Evolutionary conservation across 2,113 vertebrate genomes (phyloP).

Genomic region (Bos javanicus): DNA sequence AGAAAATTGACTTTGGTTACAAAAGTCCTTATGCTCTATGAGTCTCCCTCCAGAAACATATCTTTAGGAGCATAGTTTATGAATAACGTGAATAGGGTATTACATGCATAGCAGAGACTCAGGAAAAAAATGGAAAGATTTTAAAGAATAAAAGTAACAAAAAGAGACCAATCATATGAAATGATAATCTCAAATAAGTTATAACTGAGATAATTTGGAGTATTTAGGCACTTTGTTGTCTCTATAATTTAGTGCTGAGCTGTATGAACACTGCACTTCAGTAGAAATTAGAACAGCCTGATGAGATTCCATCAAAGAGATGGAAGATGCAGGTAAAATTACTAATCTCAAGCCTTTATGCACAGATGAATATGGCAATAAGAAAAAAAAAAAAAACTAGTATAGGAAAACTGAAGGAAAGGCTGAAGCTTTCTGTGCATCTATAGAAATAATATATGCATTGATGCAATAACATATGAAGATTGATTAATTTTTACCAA

Average conservation of each 20-base stretch:
- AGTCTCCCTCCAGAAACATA: neutral
- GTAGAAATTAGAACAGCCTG: neutral
- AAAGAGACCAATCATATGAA: neutral
- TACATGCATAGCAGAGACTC: neutral
- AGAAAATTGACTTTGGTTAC: conserved; percentile 15
- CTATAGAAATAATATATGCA: neutral
- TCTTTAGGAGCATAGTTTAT: neutral
- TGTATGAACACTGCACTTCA: neutral
- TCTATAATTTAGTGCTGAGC: neutral
- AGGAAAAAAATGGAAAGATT: neutral
- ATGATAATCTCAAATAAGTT: neutral
- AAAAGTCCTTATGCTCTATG: neutral
- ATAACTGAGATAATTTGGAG: neutral
- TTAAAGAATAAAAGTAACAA: neutral
- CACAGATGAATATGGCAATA: neutral
- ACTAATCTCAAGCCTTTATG: neutral
- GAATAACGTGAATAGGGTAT: neutral
- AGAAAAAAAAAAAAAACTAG: neutral
- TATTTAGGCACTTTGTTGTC: neutral
- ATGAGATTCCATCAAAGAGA: neutral
- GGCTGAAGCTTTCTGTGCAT: neutral
- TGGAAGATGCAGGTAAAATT: neutral
- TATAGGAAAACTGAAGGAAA: neutral
- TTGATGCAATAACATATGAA: neutral
- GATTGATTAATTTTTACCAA: neutral